A percentile compares a stretch with the other conserved stretches of the same genome.
phyloP scores from a whole-genome alignment of 2,888 invertebrate genomes.

The Chaitophorus viminalis region DNA sequence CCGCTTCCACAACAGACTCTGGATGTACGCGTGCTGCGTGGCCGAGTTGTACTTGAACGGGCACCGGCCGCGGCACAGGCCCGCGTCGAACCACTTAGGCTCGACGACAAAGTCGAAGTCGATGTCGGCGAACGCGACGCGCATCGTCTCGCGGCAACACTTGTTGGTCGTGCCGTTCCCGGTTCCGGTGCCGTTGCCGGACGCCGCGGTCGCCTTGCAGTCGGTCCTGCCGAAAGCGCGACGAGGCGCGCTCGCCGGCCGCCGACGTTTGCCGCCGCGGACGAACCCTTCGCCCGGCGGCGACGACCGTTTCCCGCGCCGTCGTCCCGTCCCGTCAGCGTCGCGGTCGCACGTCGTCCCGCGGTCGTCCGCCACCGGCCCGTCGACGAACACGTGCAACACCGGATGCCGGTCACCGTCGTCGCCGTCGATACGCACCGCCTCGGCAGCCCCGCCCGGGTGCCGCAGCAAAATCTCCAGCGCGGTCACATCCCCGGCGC shows the following conservation, averaged over 20 bases:
- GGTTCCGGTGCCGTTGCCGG: background rate
- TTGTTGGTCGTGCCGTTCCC: slow-evolving; percentile 1
- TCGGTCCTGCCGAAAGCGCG: slow-evolving; percentile 18
- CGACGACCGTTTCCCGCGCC: slow-evolving; percentile 8
- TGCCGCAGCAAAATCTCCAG: slow-evolving; percentile 29
- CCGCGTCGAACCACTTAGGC: slow-evolving; percentile 78
- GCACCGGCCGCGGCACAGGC: slow-evolving; percentile 77
- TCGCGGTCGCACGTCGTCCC: background rate
- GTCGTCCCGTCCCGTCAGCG: background rate
- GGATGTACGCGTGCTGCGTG: slow-evolving; percentile 77
- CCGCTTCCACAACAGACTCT: slow-evolving; percentile 75
- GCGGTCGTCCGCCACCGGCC: background rate
- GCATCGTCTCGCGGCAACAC: slow-evolving; percentile 77
- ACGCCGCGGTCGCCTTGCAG: slow-evolving; percentile 25
- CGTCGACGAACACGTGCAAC: slow-evolving; percentile 27
- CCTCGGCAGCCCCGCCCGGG: background rate
- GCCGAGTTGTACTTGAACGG: slow-evolving; percentile 77
- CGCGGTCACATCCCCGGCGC: slow-evolving; percentile 35
- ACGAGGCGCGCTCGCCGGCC: background rate
- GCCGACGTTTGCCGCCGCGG: slow-evolving; percentile 1
- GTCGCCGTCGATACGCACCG: background rate
- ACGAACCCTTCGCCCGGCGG: background rate
- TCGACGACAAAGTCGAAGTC: slow-evolving; percentile 76
- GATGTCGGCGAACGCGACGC: slow-evolving; percentile 75
- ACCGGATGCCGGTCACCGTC: background rate